Base-by-base conservation (phyloP, 2,888 invertebrate species). In the Patella caerulea region DNA sequence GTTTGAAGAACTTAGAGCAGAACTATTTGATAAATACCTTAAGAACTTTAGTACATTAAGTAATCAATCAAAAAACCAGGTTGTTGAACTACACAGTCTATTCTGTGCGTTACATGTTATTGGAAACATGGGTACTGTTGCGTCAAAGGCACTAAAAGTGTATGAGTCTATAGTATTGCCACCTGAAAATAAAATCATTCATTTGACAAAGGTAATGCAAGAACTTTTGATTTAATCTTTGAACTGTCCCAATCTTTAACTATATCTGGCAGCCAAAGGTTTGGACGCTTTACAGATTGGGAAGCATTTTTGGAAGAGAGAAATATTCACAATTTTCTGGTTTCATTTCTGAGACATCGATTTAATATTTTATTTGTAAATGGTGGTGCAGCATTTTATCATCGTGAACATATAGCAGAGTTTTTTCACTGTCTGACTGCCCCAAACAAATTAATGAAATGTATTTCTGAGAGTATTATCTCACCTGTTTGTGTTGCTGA, bases 41-140 rank as follows among this genome's bases (percentile, higher is more conserved):
- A n/a, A 56, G n/a, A 56, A 14, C 14, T 56, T 17, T 56, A 56
- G n/a, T 17, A 56, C 15, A 14, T 17, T 56, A 56, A 56, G 56
- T 14, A n/a, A 56, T 56, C 34, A 56, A n/a, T 56, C 15, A 56
- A n/a, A 56, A 56, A 56, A 56, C 14, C 14, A 56, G 56, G 56
- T 56, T 14, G n/a, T 56, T 56, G 56, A 56, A n/a, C 56, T 56
- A 56, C n/a, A n/a, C n/a, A n/a, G 56, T 56, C 56, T 56, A n/a
- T 56, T 56, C 34, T 56, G 56, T 56, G 56, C 15, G 15, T n/a
- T 56, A 17, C 56, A 56, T 56, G 56, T 56, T n/a, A 56, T 56
- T 56, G 56, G 56, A 56, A 56, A 56, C 56, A 56, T n/a, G 56
- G 56, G 56, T 14, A 56, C 14, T 56, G 14, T 17, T 56, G 56